Base-by-base conservation (phyloP, 2,113 vertebrate genomes). In the Boulengeromyrus knoepffleri region DNA sequence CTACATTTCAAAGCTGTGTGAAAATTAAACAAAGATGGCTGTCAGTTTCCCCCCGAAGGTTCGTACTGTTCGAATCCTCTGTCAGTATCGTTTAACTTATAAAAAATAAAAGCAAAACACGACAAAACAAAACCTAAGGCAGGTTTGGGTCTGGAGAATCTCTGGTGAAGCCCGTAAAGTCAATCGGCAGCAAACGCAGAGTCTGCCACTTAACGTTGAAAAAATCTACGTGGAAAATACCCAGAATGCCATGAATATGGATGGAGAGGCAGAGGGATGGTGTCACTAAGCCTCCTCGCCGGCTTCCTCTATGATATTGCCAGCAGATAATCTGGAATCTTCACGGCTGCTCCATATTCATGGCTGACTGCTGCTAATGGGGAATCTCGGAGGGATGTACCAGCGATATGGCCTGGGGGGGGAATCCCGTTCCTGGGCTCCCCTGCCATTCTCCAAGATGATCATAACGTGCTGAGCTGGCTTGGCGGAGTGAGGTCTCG, bases 11-110 rank as follows among this genome's bases (percentile, higher is more conserved):
- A 21, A 66, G 62, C 46, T 66, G 45, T 17, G 86, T 36, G 62
- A 10, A 86, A 90, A 74, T 39, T 45, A 27, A 87, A 87, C 89
- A 86, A 87, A 90, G 83, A 90, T 62, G 87, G 89, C 62, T 87
- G 84, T 77, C 85, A 74, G 58, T 27, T 27, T 66, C n/a, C 42
- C 80, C 42, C 46, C 86, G 46, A 36, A 74, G 39, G 62, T 74
- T 52, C 45, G 5, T 45, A 74, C 62, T 87, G 21, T 90, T 87
- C 45, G 87, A 87, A 90, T 66, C 45, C n/a, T 52, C 58, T 36
- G 42, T 87, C 27, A 85, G 53, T 52, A 45, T 74, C 85, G 47
- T 84, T 42, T 46, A 47, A 85, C 83, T 66, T 31, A 31, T 53
- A 85, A 70, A 90, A 86, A 45, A 66, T 27, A 46, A 31, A 85